Base-by-base conservation (phyloP, 2,888 invertebrate species). In the Drosophila sordidapex region DNA sequence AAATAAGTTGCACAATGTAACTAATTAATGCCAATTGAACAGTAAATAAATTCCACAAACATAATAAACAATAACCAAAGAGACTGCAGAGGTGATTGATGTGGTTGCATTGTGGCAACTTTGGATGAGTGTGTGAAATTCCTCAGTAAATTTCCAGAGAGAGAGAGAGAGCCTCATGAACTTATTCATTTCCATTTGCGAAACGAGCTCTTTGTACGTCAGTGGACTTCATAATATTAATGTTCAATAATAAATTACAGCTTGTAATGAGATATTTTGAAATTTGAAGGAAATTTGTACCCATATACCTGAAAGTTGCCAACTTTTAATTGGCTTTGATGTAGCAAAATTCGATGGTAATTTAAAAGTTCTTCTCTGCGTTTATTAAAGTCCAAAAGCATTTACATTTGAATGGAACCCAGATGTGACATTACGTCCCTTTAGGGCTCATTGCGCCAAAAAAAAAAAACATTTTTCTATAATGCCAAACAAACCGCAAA, bases 271-370 rank as follows among this genome's bases (percentile, higher is more conserved):
- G 21, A 18, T 4, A 18, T n/a, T 51, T 43, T 10, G 18, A 18
- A 25, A 10, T 27, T 49, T 49, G 2, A 49, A 4, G 2, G 15
- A 33, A 33, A 53, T 53, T 53, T 35, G 4, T 1, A n/a, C n/a
- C 25, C 18, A 10, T 18, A 25, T 18, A 54, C 36, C 53, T 54
- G 33, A n/a, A 31, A 43, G 21, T 21, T n/a, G 0, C 5, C 8
- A 38, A 66, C n/a, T 72, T 67, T 72, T 49, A 64, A 71, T 72
- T 78, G 49, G 27, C 73, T 78, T 81, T 78, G 77, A 81, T 64
- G 78, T 64, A 18, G 31, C 11, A 35, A 51, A 76, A 48, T 73
- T 74, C 58, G 13, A 15, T 33, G 36, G 38, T 60, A 57, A 63
- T 60, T 75, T 68, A 46, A 68, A 81, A 78, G 40, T 77, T 77